A percentile compares a stretch with the other conserved stretches of the same genome.
These are phyloP conservation scores for Alectoris magna DNA, from an alignment of 2,797 vertebrate genomes.

Conservation along the genomic window DNA sequence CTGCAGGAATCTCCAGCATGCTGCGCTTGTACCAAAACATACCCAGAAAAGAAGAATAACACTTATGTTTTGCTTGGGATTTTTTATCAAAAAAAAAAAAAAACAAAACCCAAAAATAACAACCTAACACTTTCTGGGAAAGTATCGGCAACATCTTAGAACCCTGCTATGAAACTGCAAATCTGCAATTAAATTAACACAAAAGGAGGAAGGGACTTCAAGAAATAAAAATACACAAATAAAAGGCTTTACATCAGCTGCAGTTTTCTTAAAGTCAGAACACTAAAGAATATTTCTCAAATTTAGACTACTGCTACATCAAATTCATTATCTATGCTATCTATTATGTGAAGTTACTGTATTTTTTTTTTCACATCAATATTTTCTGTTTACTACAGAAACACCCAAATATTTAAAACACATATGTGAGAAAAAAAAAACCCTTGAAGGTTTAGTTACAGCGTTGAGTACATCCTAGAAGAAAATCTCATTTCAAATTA, in stretches of 20 bases:
- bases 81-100: not conserved
- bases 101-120: no score
- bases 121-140: not conserved
- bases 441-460: not conserved
- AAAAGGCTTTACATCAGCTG: not conserved
- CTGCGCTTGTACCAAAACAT: not conserved
- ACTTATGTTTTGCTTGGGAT: accelerated
- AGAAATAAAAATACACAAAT: not conserved
- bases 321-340: not conserved
- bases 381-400: not conserved
- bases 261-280: not conserved
- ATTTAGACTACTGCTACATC: not conserved
- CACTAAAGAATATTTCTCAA: not conserved
- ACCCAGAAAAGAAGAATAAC: not conserved
- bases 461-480: not conserved
- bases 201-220: not conserved
- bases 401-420: not conserved
- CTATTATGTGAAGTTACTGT: not conserved
- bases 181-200: not conserved
- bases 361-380: not conserved
- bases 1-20: not conserved
- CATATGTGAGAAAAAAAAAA: not conserved
- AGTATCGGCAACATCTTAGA: not conserved
- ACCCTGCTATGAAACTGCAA: not conserved
- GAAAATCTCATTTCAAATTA: not conserved